These are phyloP conservation scores for Drosophila mimetica DNA, from an alignment of 2,888 invertebrate genomes.

Conservation along the genomic window DNA sequence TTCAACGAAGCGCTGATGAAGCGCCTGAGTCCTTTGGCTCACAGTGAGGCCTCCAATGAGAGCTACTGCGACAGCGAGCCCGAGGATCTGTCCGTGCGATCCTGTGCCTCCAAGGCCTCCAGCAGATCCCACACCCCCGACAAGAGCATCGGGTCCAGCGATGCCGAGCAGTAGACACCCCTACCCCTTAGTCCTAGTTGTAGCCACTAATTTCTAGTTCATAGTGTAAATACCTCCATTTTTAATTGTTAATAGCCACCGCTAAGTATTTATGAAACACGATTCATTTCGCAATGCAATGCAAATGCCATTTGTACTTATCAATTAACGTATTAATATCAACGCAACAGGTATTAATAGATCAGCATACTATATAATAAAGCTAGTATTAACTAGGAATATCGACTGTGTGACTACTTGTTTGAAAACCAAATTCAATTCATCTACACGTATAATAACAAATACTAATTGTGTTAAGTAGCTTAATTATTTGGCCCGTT, in stretches of 20 bases:
- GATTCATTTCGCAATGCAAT: slow-evolving; percentile 34
- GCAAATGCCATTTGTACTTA: slow-evolving; percentile 41
- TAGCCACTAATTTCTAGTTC: slow-evolving; percentile 23
- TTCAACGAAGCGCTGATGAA: slow-evolving; percentile 84
- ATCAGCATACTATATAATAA: slow-evolving; percentile 25
- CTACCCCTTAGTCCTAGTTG: not conserved
- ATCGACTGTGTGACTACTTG: slow-evolving; percentile 39
- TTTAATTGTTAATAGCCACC: slow-evolving; percentile 36
- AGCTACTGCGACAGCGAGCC: slow-evolving; percentile 82
- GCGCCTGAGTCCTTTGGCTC: slow-evolving; percentile 78
- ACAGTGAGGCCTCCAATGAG: slow-evolving; percentile 77
- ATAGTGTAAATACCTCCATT: slow-evolving; percentile 38
- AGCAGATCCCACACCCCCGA: slow-evolving; percentile 77
- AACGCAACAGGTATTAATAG: slow-evolving; percentile 43
- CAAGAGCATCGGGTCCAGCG: slow-evolving; percentile 68
- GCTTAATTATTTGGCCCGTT: slow-evolving; percentile 61
- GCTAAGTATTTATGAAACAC: slow-evolving; percentile 19
- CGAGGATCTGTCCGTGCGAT: slow-evolving; percentile 82
- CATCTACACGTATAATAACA: slow-evolving; percentile 44
- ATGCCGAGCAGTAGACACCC: slow-evolving; percentile 66
- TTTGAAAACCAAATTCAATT: slow-evolving; percentile 41
- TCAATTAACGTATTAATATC: slow-evolving; percentile 42
- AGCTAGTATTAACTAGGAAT: slow-evolving; percentile 42
- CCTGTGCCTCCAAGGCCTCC: slow-evolving; percentile 69
- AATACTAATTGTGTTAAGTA: slow-evolving; percentile 66